Conservation (phyloP, 2,113 vertebrate species). For the Bettongia penicillata region DNA sequence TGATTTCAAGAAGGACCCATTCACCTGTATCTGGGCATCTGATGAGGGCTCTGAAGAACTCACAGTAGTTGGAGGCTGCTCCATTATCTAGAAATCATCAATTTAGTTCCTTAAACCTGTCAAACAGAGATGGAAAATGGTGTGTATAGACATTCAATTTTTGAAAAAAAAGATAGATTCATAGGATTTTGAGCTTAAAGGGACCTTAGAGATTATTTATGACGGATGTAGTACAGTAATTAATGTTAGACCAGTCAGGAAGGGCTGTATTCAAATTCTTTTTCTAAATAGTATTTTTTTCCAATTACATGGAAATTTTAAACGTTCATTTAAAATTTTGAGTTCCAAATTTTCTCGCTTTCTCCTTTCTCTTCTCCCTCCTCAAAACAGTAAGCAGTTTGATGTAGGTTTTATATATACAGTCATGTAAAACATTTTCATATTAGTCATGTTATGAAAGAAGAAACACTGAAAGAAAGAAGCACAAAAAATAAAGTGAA, state of each 20-base stretch:
- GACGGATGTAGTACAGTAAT: neutral
- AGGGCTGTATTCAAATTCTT: neutral
- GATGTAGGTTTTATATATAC: neutral
- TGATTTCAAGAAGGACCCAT: rapidly evolving
- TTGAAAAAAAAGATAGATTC: neutral
- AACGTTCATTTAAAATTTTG: neutral
- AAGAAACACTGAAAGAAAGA: no score
- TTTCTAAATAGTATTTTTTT: neutral
- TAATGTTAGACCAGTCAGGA: neutral
- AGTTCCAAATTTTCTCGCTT: neutral
- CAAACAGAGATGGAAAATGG: constrained; percentile 18
- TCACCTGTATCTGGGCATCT: neutral
- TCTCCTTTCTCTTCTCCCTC: neutral
- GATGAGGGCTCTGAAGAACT: neutral
- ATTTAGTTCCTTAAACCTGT: constrained; percentile 23
- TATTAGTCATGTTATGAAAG: no score
- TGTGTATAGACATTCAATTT: neutral
- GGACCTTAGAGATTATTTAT: neutral
- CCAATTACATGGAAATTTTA: neutral
- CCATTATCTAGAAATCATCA: neutral
- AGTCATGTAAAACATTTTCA: neutral
- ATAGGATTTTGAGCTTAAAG: neutral
- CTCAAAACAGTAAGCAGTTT: neutral
- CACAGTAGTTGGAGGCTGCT: neutral
- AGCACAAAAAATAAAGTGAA: no score